phyloP scores from a whole-genome alignment of 1,140 invertebrate genomes.

The Mycetomoellerius zeteki region DNA sequence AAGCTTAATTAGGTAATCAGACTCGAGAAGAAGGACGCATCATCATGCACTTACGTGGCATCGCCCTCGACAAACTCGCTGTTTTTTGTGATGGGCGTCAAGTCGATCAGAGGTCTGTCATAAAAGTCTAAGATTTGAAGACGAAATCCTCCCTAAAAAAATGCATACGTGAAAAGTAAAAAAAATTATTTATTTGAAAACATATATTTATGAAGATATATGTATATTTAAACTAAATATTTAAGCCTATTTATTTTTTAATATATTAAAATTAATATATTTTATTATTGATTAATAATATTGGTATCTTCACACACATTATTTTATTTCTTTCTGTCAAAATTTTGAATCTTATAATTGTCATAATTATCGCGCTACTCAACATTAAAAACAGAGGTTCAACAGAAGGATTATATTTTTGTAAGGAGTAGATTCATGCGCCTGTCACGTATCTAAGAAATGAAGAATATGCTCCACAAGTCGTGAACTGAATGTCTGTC shows the following conservation, averaged over 20 bases:
- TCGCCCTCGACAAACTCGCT: slow-evolving; percentile 94
- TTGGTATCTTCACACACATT: not conserved
- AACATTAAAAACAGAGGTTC: not conserved
- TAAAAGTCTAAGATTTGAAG: slow-evolving; percentile 94
- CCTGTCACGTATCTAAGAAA: not conserved
- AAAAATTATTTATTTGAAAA: too few species aligned
- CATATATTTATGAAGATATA: not conserved
- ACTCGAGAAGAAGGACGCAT: not conserved
- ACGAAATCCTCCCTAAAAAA: slow-evolving; percentile 93
- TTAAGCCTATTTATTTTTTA: not conserved
- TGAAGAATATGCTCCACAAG: not conserved
- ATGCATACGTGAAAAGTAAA: not conserved
- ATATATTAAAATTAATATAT: not conserved
- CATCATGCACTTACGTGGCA: slow-evolving; percentile 89
- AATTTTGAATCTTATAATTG: not conserved
- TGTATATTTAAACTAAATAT: too few species aligned
- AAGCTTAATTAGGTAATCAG: not conserved
- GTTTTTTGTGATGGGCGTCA: slow-evolving; percentile 93
- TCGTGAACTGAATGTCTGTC: slow-evolving; percentile 19
- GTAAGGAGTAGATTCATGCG: not conserved
- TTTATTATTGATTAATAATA: not conserved
- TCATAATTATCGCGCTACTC: not conserved
- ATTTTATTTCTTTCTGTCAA: not conserved
- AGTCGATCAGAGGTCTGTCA: slow-evolving; percentile 93
- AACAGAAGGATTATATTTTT: not conserved